These are phyloP conservation scores for Babylonia areolata DNA, from an alignment of 1,140 invertebrate species.

Conservation along the genomic window DNA sequence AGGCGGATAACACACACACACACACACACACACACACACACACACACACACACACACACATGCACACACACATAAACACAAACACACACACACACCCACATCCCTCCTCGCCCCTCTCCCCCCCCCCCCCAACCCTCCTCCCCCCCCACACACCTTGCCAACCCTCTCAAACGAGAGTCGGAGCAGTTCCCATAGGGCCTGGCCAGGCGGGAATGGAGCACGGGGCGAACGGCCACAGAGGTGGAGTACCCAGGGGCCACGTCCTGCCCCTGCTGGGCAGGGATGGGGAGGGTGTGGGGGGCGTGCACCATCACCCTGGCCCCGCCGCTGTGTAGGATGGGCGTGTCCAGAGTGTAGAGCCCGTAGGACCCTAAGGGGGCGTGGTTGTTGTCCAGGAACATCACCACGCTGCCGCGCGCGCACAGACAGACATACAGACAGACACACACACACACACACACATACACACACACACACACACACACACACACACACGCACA, in stretches of 20 bases:
- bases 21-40: neutral
- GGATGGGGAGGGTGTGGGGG: conserved; percentile 74
- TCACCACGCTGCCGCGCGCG: conserved; percentile 14
- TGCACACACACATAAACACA: neutral
- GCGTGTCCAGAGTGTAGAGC: conserved; percentile 65
- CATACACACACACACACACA: conserved; percentile 18
- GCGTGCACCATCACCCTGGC: conserved; percentile 75
- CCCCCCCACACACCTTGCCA: conserved; percentile 40
- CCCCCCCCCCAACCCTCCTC: too few species aligned
- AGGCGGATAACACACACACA: conserved; percentile 35
- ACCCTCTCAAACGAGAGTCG: conserved; percentile 47
- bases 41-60: neutral
- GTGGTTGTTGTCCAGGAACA: conserved; percentile 68
- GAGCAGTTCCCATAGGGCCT: conserved; percentile 71
- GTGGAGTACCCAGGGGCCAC: conserved; percentile 71
- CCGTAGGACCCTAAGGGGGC: conserved; percentile 65
- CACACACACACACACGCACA: conserved; percentile 18
- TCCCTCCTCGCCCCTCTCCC: neutral
- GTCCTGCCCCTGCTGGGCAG: conserved; percentile 72
- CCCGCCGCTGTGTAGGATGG: conserved; percentile 71
- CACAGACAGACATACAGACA: neutral
- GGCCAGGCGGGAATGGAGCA: conserved; percentile 60
- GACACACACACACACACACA: conserved; percentile 15
- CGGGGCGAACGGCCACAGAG: conserved; percentile 67
- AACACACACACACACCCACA: neutral